A percentile compares a stretch with the other conserved stretches of the same genome.
Conservation (phyloP, 2,888 invertebrate genomes). For the Pyrrhosoma nymphula region DNA sequence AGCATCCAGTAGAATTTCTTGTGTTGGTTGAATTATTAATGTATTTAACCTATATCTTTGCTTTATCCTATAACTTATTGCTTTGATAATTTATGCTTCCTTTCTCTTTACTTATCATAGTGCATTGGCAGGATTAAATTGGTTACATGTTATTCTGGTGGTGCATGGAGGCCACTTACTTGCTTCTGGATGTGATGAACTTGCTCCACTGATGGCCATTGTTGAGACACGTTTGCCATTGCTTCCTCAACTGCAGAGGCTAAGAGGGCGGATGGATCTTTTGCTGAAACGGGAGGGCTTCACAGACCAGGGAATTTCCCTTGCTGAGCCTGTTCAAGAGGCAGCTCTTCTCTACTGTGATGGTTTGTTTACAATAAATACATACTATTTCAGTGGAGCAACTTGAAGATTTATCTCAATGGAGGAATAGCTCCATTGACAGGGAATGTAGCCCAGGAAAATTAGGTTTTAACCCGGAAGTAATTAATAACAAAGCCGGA, state of each 20-base stretch:
- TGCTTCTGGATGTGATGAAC: conserved; percentile 75
- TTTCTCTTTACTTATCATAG: conserved; percentile 75
- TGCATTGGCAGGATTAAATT: conserved; percentile 80
- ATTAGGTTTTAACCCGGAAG: no score
- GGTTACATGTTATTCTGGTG: conserved; percentile 82
- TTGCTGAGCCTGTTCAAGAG: conserved; percentile 76
- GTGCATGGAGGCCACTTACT: conserved; percentile 83
- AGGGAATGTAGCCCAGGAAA: no score
- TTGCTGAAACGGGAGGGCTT: conserved; percentile 80
- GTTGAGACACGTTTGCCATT: conserved; percentile 81
- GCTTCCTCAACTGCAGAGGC: conserved; percentile 80
- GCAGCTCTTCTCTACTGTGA: conserved; percentile 81
- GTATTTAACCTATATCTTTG: no score
- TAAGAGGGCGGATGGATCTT: conserved; percentile 83
- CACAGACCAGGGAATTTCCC: conserved; percentile 77
- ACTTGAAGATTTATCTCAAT: no score
- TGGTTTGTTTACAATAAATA: conserved; percentile 68
- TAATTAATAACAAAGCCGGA: no score
- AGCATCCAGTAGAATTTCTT: no score
- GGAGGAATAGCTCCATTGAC: no score
- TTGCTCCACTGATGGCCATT: conserved; percentile 81
- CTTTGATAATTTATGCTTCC: no score
- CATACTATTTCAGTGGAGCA: no score
- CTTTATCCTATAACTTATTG: no score
- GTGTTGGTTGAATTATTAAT: no score